Percentiles rank a stretch among this genome's conserved stretches.
These are phyloP conservation scores for Leptobrachium leishanense DNA, from an alignment of 2,113 vertebrate genomes.

Conservation along the genomic window DNA sequence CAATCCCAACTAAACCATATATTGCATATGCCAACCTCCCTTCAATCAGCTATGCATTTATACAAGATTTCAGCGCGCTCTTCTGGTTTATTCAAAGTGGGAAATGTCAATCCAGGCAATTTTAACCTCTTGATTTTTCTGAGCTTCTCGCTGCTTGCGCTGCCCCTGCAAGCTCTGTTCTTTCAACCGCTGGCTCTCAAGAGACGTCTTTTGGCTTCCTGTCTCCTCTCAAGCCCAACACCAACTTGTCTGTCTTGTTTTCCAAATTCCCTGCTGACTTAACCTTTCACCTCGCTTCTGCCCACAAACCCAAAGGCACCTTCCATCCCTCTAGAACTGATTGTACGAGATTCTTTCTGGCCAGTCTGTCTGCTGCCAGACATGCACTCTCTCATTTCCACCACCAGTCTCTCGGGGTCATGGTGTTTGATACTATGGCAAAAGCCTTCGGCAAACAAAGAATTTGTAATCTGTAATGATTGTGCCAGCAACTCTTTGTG, in stretches of 20 bases:
- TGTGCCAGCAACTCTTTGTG: background rate
- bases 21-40: too few relatives aligned
- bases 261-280: slow-evolving; percentile 47
- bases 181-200: slow-evolving; percentile 8
- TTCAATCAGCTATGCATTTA: too few relatives aligned
- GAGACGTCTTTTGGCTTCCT: slow-evolving; percentile 39
- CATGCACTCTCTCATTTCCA: background rate
- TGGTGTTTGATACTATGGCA: background rate
- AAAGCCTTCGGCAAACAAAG: background rate
- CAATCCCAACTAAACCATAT: too few relatives aligned
- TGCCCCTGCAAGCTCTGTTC: slow-evolving; percentile 11
- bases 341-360: slow-evolving; percentile 16
- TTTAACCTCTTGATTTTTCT: background rate
- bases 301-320: slow-evolving; percentile 33
- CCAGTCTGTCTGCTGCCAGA: slow-evolving; percentile 20
- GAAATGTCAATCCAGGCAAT: background rate
- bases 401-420: background rate
- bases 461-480: background rate
- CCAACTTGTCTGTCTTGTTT: slow-evolving; percentile 47
- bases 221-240: slow-evolving; percentile 41
- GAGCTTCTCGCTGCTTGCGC: background rate
- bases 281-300: slow-evolving; percentile 46
- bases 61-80: too few relatives aligned
- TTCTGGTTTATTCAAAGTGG: background rate
- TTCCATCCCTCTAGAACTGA: slow-evolving; percentile 28